Evolutionary conservation across 2,797 vertebrate species (phyloP), one percentile per base, ranked within the genome.

Genomic region (Myotis planiceps): DNA sequence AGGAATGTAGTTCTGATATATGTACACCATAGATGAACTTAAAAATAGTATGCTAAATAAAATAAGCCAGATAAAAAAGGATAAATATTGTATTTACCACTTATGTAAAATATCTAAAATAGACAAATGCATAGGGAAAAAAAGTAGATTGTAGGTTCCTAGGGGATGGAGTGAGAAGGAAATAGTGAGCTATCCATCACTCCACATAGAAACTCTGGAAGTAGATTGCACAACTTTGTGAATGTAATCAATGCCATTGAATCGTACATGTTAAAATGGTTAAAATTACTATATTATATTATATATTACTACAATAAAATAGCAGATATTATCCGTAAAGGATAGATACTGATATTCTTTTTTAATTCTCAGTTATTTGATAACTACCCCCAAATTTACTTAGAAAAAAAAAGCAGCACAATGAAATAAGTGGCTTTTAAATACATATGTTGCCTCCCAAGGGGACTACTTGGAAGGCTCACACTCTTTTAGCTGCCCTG

Each of bases 281-380:
- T 75, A 75, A 88, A 76, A 51, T 42, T 58, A 5, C 8, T 71
- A 58, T 55, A 37, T 63, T 12, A 29, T 34, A 2, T 34, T 14
- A 49, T 51, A 29, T 45, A 49, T n/a, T 18, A 47, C 51, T 19
- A 71, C 34, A 80, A 71, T 53, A 29, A 75, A 34, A n/a, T 51
- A 74, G 6, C 39, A 25, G 5, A 15, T 12, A 27, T 25, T n/a
- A 58, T 21, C 15, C 3, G 23, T 51, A 58, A 89, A 92, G 39
- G 15, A 34, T 3, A 84, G 32, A 74, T 78, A 16, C 32, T 21
- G 1, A 6, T 49, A 14, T 47, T 71, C 27, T 58, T 80, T 76
- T 88, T 23, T 37, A 83, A 74, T 58, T 93, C 18, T 66, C 45
- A 55, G 65, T 55, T 53, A 19, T 63, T 93, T 9, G 29, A 63